phyloP scores from a whole-genome alignment of 30 jellyfish, hydroid and myxozoan genomes.

The Turritopsis dohrnii region DNA sequence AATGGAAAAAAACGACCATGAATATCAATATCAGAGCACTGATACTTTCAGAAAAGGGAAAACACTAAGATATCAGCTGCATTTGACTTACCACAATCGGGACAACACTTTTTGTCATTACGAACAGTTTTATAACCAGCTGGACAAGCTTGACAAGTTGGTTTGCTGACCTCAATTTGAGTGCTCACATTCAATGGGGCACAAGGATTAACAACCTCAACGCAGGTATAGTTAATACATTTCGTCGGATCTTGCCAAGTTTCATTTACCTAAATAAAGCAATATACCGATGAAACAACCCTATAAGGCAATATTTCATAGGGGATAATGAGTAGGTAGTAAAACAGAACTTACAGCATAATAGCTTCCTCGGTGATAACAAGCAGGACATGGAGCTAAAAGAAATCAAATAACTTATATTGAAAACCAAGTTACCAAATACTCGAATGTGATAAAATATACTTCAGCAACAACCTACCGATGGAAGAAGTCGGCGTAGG shows the following conservation, averaged over 20 bases:
- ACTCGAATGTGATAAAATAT: background rate
- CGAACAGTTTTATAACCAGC: conserved; percentile 54
- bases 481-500: conserved; percentile 44
- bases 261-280: conserved; percentile 42
- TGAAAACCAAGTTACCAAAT: background rate
- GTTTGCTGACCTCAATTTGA: conserved; percentile 57
- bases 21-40: no score
- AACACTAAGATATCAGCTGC: background rate
- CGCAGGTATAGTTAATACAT: conserved; percentile 76
- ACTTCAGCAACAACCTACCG: conserved; percentile 12
- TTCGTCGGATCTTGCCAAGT: conserved; percentile 69
- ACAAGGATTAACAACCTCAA: conserved; percentile 77
- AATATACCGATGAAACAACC: background rate
- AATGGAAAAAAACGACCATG: background rate
- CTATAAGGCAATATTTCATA: background rate
- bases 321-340: background rate
- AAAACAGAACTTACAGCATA: conserved; percentile 40
- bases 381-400: conserved; percentile 72
- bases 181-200: conserved; percentile 56
- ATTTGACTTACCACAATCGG: conserved; percentile 77
- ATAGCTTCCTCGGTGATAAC: conserved; percentile 63
- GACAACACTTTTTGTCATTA: conserved; percentile 61
- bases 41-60: background rate
- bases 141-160: conserved; percentile 77
- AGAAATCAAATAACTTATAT: conserved; percentile 3